Evolutionary conservation across 2,797 vertebrate genomes (phyloP).

Genomic region (Megaceryle alcyon): DNA sequence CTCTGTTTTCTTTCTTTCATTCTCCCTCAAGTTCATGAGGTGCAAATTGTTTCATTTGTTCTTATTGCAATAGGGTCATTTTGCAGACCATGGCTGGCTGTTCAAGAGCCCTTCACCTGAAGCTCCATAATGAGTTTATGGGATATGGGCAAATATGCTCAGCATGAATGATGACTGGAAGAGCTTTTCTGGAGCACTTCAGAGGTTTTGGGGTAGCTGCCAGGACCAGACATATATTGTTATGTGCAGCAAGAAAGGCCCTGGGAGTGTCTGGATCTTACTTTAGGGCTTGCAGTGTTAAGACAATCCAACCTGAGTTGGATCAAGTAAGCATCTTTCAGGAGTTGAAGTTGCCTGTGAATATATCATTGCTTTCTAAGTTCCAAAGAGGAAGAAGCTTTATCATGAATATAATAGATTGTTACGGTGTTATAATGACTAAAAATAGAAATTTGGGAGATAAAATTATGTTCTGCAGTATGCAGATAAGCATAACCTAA

Average conservation of each 20-base stretch:
- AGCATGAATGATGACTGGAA: neutral
- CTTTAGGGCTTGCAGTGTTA: neutral
- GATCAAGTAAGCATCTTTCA: neutral
- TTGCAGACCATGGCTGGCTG: rapidly evolving
- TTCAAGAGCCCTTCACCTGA: neutral
- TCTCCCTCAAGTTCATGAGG: neutral
- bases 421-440: neutral
- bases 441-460: neutral
- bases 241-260: neutral
- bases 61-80: neutral
- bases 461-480: neutral
- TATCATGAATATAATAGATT: neutral
- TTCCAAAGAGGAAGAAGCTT: neutral
- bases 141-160: neutral
- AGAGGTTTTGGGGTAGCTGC: neutral
- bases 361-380: neutral
- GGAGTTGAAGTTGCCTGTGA: neutral
- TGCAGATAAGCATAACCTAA: neutral
- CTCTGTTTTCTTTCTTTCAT: neutral
- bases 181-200: neutral
- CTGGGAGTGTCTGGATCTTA: neutral
- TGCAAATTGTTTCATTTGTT: neutral
- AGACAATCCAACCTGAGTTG: rapidly evolving
- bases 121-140: neutral
- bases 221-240: neutral